Percentiles rank a stretch among this genome's conserved stretches.
These are phyloP conservation scores for Crossaster papposus DNA, from an alignment of 53 echinoderm and acorn worm species.

Conservation along the genomic window DNA sequence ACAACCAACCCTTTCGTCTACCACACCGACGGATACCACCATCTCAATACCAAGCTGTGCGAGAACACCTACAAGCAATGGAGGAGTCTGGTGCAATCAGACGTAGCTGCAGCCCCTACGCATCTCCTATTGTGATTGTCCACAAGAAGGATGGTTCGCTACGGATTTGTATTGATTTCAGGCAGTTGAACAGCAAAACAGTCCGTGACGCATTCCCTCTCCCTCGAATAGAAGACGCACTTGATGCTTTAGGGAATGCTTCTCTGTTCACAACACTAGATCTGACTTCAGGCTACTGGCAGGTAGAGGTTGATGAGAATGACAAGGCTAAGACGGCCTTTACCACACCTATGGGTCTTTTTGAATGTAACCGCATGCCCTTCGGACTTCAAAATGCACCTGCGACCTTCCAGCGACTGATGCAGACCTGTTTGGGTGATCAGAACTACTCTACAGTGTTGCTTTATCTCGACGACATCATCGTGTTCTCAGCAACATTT, in stretches of 20 bases:
- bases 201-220: slow-evolving; percentile 23
- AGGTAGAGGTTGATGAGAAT: too few species aligned
- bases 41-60: slow-evolving; percentile 16
- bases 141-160: slow-evolving; percentile 49
- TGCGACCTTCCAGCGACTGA: slow-evolving; percentile 23
- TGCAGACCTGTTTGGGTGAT: slow-evolving; percentile 24
- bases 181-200: slow-evolving; percentile 12
- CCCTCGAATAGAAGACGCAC: slow-evolving; percentile 13
- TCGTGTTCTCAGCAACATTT: slow-evolving; percentile 35
- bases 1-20: slow-evolving; percentile 18
- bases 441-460: neutral
- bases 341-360: too few species aligned
- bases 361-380: slow-evolving; percentile 19
- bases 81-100: slow-evolving; percentile 34
- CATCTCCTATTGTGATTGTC: slow-evolving; percentile 50
- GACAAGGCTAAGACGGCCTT: too few species aligned
- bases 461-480: slow-evolving; percentile 40
- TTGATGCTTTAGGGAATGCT: slow-evolving; percentile 25
- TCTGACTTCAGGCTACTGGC: slow-evolving; percentile 19
- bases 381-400: slow-evolving; percentile 28
- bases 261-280: slow-evolving; percentile 3
- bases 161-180: slow-evolving; percentile 36
- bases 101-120: slow-evolving; percentile 33
- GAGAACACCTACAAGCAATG: slow-evolving; percentile 36
- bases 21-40: slow-evolving; percentile 31